Base-by-base conservation (phyloP, 2,113 vertebrate genomes). In the Melanerpes aurifrons region DNA sequence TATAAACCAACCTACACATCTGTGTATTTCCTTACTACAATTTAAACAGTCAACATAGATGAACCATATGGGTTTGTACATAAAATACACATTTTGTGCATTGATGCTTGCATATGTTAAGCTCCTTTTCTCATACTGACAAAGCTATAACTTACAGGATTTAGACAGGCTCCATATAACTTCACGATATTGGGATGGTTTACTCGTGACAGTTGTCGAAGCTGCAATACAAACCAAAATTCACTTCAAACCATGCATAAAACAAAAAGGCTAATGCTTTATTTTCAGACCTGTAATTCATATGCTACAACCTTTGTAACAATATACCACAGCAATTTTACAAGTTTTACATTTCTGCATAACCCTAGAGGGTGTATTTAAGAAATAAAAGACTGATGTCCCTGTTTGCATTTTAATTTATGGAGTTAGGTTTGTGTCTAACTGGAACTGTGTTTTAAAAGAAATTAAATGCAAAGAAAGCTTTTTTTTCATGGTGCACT, bases 171-270 rank as follows among this genome's bases (percentile, higher is more conserved):
- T 95, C 99, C 99, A 93, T 99, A 99, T 78, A 99, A 96, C 97
- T 99, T 99, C 92, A 99, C 99, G 92, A 99, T 99, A 97, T 99
- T 99, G 89, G 98, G 99, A 96, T 99, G 99, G 95, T 99, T 99
- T 75, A 99, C 99, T 66, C 99, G 98, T 37, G 99, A 99, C 89
- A 99, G 97, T 86, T 99, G 99, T 43, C 99, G 98, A 92, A 99
- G 99, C 99, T 98, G 97, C 68, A 98, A 98, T 22, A 96, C 31
- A 97, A 88, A 95, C 31, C n/a, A 89, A 7, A 92, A 3, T 40
- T 66, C 18, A 58, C 69, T 92, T 96, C 62, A 95, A 93, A 96
- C 5, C 45, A 71, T 62, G 48, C 5, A 22, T 63, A 68, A 54
- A 76, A 50, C 11, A 58, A 89, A 90, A 84, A 22, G 25, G 32